Base-by-base conservation (phyloP, 1,140 invertebrate genomes). In the Drosophila oshimai region DNA sequence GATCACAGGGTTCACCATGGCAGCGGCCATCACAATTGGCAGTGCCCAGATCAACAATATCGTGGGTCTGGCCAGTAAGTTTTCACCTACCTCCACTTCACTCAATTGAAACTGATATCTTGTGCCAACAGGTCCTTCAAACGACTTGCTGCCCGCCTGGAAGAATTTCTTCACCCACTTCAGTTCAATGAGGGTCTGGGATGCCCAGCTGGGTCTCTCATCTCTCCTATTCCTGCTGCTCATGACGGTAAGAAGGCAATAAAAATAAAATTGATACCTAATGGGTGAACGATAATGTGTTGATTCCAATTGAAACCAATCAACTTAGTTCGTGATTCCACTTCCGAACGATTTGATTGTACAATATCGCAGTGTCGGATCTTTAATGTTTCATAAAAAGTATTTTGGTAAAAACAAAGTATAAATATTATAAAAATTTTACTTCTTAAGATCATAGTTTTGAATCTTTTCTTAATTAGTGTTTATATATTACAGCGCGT, bases 1-100 rank as follows among this genome's bases (percentile, higher is more conserved):
- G 0, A 97, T 97, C 54, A 95, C 94, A 55, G 97, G 96, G 4
- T 99, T 99, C 75, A 98, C 96, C 0, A 95, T 96, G 29, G 96
- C 97, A 0, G 97, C 97, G 0, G 96, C 97, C 13, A 92, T 97
- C 26, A 97, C 96, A 29, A 98, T 98, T 77, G 96, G 94, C 4
- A 93, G 94, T 64, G 94, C 96, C 0, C 97, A 98, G 91, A 91
- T 98, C 2, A 98, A 96, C 87, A 93, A 93, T 6, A 90, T 97
- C 2, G 92, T 97, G 37, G 96, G 96, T 0, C 92, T 96, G n/a
- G 17, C 93, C 24, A 80, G 80, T 86, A 49, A 80, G 94, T 71
- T 31, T 45, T 13, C 15, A 31, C 28, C 1, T 18, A 10, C 3
- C 3, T 26, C 0, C 0, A 3, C n/a, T 29, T 28, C 17, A 20